These are phyloP conservation scores for Slavum lentiscoides DNA, from an alignment of 2,888 invertebrate genomes.

Conservation along the genomic window DNA sequence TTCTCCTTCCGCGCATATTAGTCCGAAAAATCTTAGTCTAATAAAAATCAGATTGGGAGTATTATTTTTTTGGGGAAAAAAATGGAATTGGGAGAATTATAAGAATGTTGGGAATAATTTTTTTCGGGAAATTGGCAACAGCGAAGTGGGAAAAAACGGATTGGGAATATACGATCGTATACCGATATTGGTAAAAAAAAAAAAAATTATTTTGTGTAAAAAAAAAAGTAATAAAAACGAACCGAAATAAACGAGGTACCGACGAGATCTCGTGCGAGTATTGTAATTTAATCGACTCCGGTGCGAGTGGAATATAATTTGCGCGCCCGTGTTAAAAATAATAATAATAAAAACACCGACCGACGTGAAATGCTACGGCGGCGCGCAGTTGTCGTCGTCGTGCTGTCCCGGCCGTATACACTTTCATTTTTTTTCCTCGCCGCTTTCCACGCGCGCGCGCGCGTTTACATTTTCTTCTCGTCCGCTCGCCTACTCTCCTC, in stretches of 20 bases:
- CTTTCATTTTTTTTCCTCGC: slow-evolving; percentile 39
- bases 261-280: slow-evolving; percentile 19
- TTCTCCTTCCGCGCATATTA: too few species aligned
- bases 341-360: slow-evolving; percentile 4
- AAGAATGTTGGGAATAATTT: too few species aligned
- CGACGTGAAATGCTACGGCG: background rate
- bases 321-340: background rate
- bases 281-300: slow-evolving; percentile 24
- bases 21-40: too few species aligned
- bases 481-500: background rate
- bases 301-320: slow-evolving; percentile 9
- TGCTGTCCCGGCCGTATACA: background rate
- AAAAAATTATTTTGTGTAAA: too few species aligned
- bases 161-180: too few species aligned
- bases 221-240: background rate
- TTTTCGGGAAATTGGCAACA: too few species aligned
- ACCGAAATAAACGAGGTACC: background rate
- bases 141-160: too few species aligned
- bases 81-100: too few species aligned
- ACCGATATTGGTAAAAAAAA: too few species aligned
- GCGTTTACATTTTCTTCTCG: slow-evolving; percentile 9
- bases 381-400: background rate
- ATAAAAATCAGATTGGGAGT: too few species aligned
- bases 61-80: too few species aligned
- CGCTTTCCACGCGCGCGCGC: slow-evolving; percentile 20